phyloP scores from a whole-genome alignment of 2,888 invertebrate genomes.

The Harmothoe impar region DNA sequence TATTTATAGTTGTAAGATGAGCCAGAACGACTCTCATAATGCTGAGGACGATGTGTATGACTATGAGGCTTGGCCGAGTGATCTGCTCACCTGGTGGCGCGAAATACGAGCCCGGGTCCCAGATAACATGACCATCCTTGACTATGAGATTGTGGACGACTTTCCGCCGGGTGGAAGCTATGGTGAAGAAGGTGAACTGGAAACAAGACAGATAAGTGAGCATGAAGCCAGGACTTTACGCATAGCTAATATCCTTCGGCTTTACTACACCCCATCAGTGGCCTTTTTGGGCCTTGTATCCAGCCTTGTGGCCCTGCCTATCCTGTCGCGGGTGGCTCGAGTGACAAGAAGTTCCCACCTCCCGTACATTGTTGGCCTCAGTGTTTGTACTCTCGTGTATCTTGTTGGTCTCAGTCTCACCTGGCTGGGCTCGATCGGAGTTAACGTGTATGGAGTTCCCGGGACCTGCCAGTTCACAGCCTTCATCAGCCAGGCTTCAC shows the following conservation, averaged over 20 bases:
- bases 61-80: constrained; percentile 35
- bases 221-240: not conserved
- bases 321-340: not conserved
- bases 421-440: constrained; percentile 25
- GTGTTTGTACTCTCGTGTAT: not conserved
- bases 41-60: constrained; percentile 10
- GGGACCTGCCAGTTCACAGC: constrained; percentile 47
- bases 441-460: constrained; percentile 18
- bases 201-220: not conserved
- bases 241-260: not conserved
- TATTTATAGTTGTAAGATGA: no score
- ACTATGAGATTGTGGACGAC: constrained; percentile 18
- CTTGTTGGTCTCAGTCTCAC: not conserved
- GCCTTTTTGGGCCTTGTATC: not conserved
- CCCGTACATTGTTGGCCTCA: constrained; percentile 18
- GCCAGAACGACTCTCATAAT: not conserved
- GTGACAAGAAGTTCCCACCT: constrained; percentile 12
- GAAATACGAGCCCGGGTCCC: constrained; percentile 12
- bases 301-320: not conserved
- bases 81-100: constrained; percentile 12
- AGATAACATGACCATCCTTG: constrained; percentile 13
- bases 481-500: constrained; percentile 37
- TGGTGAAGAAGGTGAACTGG: not conserved
- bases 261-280: constrained; percentile 13
- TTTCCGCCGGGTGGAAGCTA: not conserved